Evolutionary conservation across 2,888 invertebrate genomes (phyloP), one percentile per base, ranked within the genome.

Genomic region (Hydroisotoma schaefferi): DNA sequence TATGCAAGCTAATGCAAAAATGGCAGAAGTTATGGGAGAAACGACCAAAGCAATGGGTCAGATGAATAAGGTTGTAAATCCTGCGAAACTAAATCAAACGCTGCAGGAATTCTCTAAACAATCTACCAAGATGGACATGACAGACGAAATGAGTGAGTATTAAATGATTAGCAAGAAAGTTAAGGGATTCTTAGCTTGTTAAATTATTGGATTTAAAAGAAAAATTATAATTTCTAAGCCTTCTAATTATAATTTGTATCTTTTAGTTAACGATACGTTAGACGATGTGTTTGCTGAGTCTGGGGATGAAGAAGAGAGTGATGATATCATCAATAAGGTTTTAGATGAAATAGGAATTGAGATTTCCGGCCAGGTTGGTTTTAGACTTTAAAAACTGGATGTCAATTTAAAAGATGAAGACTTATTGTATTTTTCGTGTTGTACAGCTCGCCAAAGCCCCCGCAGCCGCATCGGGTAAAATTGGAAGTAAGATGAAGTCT

Each of bases 271-370:
- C 78, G 94, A 94, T 60, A 88, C 91, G 0, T 78, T 94, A 69
- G 93, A 94, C 77, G 91, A 92, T 74, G 90, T 94, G 74, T 80
- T 94, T 73, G 84, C 83, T 38, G 93, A 90, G 73, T 91, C 91
- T 10, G 94, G 87, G 0, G 94, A 94, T 77, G 94, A 94, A 76
- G 87, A 88, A 70, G 93, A 94, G 77, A 83, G 87, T 73, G 90
- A 93, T 75, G 86, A 86, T 68, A 85, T 95, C 78, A 87, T 94
- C n/a, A 85, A 83, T 74, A 84, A 90, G 78, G 92, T 94, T 40
- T 81, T 94, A n/a, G 94, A 94, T 79, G 94, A 95, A 80, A 94
- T 95, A 74, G 94, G 94, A 66, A 94, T 95, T 77, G 94, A 95
- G 79, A 86, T 93, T 66, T 87, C 88, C 69, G 90, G 90, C 74